Base-by-base conservation (phyloP, 1,140 invertebrate species). In the Lordiphosa mommai region DNA sequence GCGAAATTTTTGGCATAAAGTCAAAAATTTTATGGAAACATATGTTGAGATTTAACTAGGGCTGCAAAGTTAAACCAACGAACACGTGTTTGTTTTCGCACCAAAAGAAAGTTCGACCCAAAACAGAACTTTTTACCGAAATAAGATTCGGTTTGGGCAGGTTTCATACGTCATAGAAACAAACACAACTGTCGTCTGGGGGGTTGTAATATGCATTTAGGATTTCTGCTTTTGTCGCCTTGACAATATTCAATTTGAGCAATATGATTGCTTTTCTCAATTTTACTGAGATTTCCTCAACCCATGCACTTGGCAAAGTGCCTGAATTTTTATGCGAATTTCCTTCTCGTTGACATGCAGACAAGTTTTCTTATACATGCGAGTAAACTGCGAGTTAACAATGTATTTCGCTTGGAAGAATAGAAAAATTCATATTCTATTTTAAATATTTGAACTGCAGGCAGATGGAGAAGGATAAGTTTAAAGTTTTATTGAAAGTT, bases 241-340 rank as follows among this genome's bases (percentile, higher is more conserved):
- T 60, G 40, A 13, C 63, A 66, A 53, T 68, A 20, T 51, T 68
- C 64, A 60, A 68, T 68, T 61, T 68, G 17, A 48, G 51, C 64
- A 37, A 53, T 57, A 36, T 68, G 65, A 68, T 68, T 68, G 64
- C 64, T 52, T 68, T 68, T 59, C 55, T 51, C 64, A 68, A 68
- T 68, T 68, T 60, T 32, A 20, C 32, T 12, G 23, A 60, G 47
- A 67, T 68, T 68, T 68, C 44, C 32, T 41, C 36, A 67, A 37
- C 9, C 12, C 34, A 13, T 34, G 12, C 12, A 41, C 32, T 49
- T 68, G 65, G 65, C 64, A 60, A 16, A 51, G 34, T 51, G 63
- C 65, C 63, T 27, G 23, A 27, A 20, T 30, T 43, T 29, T 23
- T 9, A 20, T 30, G 49, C 40, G 47, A 63, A 13, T 44, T 58